Percentiles rank a stretch among this genome's conserved stretches.
Conservation (phyloP, 1,140 invertebrate genomes). For the Achroia grisella region DNA sequence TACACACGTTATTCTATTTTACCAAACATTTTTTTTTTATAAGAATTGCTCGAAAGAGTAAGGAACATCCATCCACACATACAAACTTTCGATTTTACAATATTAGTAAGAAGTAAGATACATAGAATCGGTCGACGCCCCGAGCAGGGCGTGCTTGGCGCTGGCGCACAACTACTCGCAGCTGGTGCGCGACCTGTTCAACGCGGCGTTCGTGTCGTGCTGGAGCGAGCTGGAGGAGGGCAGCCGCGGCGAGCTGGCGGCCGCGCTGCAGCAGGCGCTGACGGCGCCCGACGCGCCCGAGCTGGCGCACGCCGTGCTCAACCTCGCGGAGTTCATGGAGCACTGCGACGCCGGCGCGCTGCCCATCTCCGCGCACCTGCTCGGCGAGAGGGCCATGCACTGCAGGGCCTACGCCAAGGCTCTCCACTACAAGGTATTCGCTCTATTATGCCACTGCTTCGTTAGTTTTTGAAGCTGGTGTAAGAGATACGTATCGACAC, state of each 20-base stretch:
- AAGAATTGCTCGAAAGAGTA: too few species aligned
- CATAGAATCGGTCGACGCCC: too few species aligned
- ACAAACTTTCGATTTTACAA: too few species aligned
- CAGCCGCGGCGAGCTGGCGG: constrained; percentile 90
- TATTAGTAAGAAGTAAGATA: too few species aligned
- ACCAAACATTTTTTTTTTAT: too few species aligned
- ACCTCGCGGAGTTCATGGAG: constrained; percentile 99
- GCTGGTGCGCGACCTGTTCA: constrained; percentile 95
- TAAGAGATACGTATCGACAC: too few species aligned
- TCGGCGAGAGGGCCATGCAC: constrained; percentile 88
- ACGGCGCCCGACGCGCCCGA: constrained; percentile 96
- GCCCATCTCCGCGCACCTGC: constrained; percentile 88
- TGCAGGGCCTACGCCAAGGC: constrained; percentile 96
- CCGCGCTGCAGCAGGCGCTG: constrained; percentile 91
- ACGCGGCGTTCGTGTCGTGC: constrained; percentile 98
- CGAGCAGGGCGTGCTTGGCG: constrained; percentile 86
- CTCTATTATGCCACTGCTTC: too few species aligned
- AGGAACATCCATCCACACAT: too few species aligned
- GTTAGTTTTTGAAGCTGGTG: too few species aligned
- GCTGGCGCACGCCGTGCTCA: constrained; percentile 97
- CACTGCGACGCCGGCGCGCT: constrained; percentile 98
- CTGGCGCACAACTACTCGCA: constrained; percentile 96
- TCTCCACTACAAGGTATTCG: constrained; percentile 91
- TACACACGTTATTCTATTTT: too few species aligned
- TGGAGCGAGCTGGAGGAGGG: constrained; percentile 94